These are phyloP conservation scores for Poecile montanus DNA, from an alignment of 2,797 vertebrate species.

Conservation along the genomic window DNA sequence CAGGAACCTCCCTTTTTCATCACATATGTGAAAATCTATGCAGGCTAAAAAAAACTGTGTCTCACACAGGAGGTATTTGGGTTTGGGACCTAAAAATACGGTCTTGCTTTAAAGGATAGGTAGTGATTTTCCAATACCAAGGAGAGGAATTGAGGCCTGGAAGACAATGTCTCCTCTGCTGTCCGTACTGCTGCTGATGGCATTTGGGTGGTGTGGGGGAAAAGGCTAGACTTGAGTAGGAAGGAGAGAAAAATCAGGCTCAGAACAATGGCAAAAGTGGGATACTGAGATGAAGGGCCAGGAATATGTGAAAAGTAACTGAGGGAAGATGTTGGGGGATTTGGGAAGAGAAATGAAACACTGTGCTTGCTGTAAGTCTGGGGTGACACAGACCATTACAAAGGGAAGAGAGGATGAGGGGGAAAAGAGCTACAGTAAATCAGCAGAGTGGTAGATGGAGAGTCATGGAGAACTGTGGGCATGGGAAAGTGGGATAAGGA, in stretches of 20 bases:
- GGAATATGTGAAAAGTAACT: background rate
- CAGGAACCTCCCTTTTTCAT: background rate
- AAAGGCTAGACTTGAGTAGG: background rate
- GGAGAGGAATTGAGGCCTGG: background rate
- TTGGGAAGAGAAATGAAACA: background rate
- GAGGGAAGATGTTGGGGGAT: background rate
- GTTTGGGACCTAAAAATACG: background rate
- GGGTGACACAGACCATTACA: background rate
- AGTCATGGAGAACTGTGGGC: background rate
- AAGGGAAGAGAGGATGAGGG: background rate
- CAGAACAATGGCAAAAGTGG: accelerated
- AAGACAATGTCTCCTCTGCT: background rate
- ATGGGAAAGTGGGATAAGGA: background rate
- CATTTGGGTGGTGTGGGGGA: background rate
- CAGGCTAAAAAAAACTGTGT: background rate
- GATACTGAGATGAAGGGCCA: background rate
- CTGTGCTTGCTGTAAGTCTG: background rate
- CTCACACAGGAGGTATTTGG: background rate
- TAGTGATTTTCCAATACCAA: background rate
- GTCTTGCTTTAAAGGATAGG: background rate
- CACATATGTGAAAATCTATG: background rate
- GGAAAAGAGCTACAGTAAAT: background rate
- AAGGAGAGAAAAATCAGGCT: background rate
- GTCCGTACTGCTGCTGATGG: background rate
- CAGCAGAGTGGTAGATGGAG: background rate